A percentile compares a stretch with the other conserved stretches of the same genome.
These are phyloP conservation scores for Heliconius hermathena DNA, from an alignment of 1,140 invertebrate species.

Conservation along the genomic window DNA sequence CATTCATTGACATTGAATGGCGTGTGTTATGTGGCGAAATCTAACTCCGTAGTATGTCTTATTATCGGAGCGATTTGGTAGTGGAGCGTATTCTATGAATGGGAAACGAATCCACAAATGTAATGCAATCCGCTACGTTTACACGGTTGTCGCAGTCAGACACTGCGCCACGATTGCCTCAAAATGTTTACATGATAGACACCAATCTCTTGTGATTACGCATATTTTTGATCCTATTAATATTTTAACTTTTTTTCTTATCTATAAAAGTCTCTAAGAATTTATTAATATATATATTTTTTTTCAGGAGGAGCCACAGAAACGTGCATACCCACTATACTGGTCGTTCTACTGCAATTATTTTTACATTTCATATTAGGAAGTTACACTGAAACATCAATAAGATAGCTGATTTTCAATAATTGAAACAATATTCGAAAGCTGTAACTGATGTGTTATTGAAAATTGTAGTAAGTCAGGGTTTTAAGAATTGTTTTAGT, in stretches of 20 bases:
- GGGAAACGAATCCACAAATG: not conserved
- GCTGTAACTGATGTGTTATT: slow-evolving; percentile 19
- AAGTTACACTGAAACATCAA: slow-evolving; percentile 62
- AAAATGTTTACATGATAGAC: too few species aligned
- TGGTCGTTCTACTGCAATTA: slow-evolving; percentile 62
- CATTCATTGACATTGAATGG: too few species aligned
- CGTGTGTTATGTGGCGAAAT: not conserved
- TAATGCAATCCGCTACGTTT: too few species aligned
- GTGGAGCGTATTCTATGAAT: too few species aligned
- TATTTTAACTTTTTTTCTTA: too few species aligned
- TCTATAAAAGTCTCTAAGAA: too few species aligned
- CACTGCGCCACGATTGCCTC: too few species aligned
- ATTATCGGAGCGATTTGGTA: too few species aligned
- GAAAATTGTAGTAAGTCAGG: slow-evolving; percentile 48
- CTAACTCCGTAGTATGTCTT: not conserved
- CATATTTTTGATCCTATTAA: too few species aligned
- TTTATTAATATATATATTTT: not conserved
- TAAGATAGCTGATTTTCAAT: slow-evolving; percentile 67
- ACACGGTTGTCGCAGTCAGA: too few species aligned
- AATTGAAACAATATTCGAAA: slow-evolving; percentile 13
- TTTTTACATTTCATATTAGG: slow-evolving; percentile 63
- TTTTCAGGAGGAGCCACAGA: slow-evolving; percentile 64
- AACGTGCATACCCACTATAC: slow-evolving; percentile 64
- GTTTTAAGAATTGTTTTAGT: slow-evolving; percentile 44
- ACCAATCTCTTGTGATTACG: too few species aligned